Base-by-base conservation (phyloP, 30 jellyfish, hydroid and myxozoan genomes). In the Hydractinia echinata region DNA sequence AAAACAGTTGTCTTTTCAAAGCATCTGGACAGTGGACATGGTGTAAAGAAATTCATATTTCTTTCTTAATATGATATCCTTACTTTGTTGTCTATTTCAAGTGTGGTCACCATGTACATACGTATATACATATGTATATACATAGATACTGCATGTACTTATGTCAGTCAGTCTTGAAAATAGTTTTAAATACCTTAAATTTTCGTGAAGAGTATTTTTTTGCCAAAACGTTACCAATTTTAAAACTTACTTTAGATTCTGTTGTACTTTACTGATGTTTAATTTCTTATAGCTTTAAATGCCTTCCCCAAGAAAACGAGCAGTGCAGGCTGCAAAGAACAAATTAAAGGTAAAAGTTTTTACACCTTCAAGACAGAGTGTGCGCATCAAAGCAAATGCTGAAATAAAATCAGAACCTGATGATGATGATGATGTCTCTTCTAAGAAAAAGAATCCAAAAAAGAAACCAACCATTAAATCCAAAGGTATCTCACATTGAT, bases 271-370 rank as follows among this genome's bases (percentile, higher is more conserved):
- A 77, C 76, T 5, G 10, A 11, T 76, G 9, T 76, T 76, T 50
- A 11, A 7, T 6, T 21, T 76, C 54, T 55, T 64, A 64, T 44
- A 64, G 39, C 19, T 13, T 0, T 51, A 64, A 51, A 80, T 80
- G 87, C 87, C 87, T 61, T 56, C 87, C 19, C 87, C 87, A 9
- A 66, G 73, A 51, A 80, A 80, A 14, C 60, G 64, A 52, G 7
- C 54, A 8, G 9, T 66, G 48, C 85, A 56, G 9, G 84, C 84
- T 20, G 60, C 81, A 71, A 80, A 80, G 30, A 80, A 80, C 66
- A 80, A 80, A 68, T 67, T 80, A 61, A 71, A 30, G n/a, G 81
- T 71, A 4, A 71, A 71, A 19, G 81, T 71, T 71, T 54, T 58
- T 71, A 20, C 14, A n/a, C 74, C 74, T n/a, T 5, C 74, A 80